These are phyloP conservation scores for Cepphus grylle DNA, from an alignment of 2,113 vertebrate species.

Conservation along the genomic window DNA sequence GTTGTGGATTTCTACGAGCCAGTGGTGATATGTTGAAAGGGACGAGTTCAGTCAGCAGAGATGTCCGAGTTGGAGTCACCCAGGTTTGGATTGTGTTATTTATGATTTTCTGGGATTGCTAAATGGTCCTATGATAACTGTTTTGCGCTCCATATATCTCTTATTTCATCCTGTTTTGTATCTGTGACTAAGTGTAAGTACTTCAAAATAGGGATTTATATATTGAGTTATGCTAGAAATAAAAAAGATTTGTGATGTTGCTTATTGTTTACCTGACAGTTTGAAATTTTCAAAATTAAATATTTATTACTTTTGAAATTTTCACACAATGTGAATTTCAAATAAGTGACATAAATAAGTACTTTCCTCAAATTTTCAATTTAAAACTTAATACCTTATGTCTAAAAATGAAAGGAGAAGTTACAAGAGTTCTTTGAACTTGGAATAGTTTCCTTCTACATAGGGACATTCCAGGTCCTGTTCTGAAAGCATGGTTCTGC, in stretches of 20 bases:
- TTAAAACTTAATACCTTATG: neutral
- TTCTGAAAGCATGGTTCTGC: neutral
- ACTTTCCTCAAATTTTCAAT: neutral
- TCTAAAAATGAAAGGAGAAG: neutral
- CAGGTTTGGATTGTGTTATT: constrained; percentile 77
- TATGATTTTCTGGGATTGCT: neutral
- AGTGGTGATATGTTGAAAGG: constrained; percentile 93
- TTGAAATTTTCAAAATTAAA: neutral
- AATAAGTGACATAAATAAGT: neutral
- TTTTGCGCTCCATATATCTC: neutral
- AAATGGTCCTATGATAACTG: neutral
- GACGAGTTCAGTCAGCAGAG: constrained; percentile 83
- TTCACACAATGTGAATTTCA: neutral
- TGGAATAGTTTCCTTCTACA: neutral
- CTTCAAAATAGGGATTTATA: neutral
- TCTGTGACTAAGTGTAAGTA: neutral
- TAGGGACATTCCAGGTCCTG: neutral
- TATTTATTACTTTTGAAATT: neutral
- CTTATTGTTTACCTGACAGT: neutral
- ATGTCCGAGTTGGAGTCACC: constrained; percentile 89
- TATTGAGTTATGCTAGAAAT: neutral
- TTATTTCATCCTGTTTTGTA: neutral
- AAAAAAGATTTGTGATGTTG: neutral
- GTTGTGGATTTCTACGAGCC: constrained; percentile 86
- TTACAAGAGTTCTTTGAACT: neutral